phyloP scores from a whole-genome alignment of 2,797 vertebrate genomes.

The Hydrocynus forskahlii region DNA sequence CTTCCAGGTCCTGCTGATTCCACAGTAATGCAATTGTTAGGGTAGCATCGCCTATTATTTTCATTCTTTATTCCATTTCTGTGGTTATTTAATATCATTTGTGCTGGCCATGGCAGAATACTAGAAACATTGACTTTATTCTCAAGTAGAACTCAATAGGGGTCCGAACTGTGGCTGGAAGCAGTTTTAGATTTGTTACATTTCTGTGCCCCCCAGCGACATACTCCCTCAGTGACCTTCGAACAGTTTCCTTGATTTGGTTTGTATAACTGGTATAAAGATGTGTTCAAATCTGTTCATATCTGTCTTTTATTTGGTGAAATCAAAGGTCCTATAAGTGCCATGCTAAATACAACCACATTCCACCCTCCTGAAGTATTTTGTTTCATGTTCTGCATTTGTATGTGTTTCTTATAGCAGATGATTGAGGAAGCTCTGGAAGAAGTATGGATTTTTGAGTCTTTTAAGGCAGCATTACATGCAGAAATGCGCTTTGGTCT shows the following conservation, averaged over 20 bases:
- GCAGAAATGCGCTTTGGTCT: too few species aligned
- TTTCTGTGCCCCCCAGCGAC: neutral
- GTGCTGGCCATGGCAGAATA: neutral
- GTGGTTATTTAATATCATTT: slow-evolving; percentile 33
- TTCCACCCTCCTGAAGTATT: too few species aligned
- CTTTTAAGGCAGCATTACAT: too few species aligned
- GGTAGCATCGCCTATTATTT: slow-evolving; percentile 26
- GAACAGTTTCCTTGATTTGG: slow-evolving; percentile 2
- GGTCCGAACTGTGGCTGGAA: neutral
- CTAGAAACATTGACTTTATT: slow-evolving; percentile 7
- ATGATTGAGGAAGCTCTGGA: too few species aligned
- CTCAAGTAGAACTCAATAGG: neutral
- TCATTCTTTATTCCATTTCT: neutral
- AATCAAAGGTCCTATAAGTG: neutral
- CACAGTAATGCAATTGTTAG: slow-evolving; percentile 36
- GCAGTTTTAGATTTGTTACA: slow-evolving; percentile 9
- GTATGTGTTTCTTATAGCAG: too few species aligned
- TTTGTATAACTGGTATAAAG: neutral
- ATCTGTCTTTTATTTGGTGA: neutral
- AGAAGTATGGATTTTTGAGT: too few species aligned
- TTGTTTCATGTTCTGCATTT: too few species aligned
- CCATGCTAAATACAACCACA: neutral
- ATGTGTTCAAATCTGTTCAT: neutral
- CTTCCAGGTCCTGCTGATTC: slow-evolving; percentile 38
- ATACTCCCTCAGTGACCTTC: slow-evolving; percentile 8